A percentile compares a stretch with the other conserved stretches of the same genome.
Conservation (phyloP, 2,888 invertebrate species). For the Cotesia congregata region DNA sequence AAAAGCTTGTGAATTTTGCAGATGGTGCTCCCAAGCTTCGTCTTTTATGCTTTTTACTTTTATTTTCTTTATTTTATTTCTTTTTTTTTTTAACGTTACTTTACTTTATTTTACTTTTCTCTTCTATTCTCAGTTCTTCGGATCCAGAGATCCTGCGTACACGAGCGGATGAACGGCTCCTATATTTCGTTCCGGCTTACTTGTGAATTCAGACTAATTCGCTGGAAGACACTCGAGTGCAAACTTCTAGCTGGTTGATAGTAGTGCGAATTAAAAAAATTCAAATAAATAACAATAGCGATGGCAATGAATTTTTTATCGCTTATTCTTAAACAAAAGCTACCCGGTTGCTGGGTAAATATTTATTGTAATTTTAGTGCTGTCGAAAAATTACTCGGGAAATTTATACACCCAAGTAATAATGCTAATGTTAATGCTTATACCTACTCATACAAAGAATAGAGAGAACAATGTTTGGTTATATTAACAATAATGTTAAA, state of each 20-base stretch:
- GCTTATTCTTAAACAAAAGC: background rate
- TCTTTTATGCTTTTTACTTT: constrained; percentile 20
- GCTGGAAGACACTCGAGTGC: constrained; percentile 43
- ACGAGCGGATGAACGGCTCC: constrained; percentile 30
- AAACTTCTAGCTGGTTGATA: constrained; percentile 47
- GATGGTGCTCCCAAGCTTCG: constrained; percentile 41
- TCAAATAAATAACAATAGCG: background rate
- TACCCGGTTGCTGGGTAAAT: background rate
- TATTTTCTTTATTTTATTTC: background rate
- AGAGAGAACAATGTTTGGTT: constrained; percentile 16
- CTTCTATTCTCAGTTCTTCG: constrained; percentile 26
- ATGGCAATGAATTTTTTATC: constrained; percentile 21
- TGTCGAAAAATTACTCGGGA: constrained; percentile 33
- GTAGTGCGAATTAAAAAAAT: constrained; percentile 18
- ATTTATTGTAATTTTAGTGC: constrained; percentile 29
- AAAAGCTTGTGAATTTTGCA: constrained; percentile 50
- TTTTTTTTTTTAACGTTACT: background rate
- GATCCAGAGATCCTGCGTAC: constrained; percentile 39
- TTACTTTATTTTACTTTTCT: constrained; percentile 4
- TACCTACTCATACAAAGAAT: background rate
- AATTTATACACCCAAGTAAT: constrained; percentile 31
- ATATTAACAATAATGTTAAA: constrained; percentile 23
- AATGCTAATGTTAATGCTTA: constrained; percentile 33
- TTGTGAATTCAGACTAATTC: constrained; percentile 52
- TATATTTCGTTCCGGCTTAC: constrained; percentile 35